A percentile compares a stretch with the other conserved stretches of the same genome.
Evolutionary conservation across 1,140 invertebrate genomes (phyloP).

Genomic region (Drosophila simulans): DNA sequence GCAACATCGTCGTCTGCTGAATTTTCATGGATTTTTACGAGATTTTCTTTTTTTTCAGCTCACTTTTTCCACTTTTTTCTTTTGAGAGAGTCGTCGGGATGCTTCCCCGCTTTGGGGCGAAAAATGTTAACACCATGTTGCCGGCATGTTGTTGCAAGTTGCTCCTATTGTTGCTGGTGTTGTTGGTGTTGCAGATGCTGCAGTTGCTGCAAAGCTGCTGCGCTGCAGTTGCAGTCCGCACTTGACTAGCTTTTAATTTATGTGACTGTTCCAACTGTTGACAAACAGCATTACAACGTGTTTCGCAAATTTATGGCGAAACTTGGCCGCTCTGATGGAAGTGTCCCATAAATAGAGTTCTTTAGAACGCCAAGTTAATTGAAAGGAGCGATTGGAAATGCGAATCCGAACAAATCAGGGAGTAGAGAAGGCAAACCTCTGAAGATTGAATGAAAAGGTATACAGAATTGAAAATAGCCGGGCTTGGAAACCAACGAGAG

Average conservation of each 20-base stretch:
- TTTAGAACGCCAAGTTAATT: conserved; percentile 50
- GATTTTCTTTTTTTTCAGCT: conserved; percentile 48
- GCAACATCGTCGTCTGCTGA: conserved; percentile 62
- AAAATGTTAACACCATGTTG: conserved; percentile 82
- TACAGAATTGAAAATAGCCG: not conserved
- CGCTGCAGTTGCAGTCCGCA: conserved; percentile 61
- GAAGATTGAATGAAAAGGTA: not conserved
- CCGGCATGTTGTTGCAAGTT: conserved; percentile 40
- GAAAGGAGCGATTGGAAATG: conserved; percentile 45
- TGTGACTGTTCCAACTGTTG: conserved; percentile 79
- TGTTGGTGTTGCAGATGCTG: conserved; percentile 28
- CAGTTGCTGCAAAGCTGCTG: conserved; percentile 6
- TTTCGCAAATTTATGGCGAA: conserved; percentile 76
- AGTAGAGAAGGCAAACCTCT: not conserved
- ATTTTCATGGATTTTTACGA: conserved; percentile 81
- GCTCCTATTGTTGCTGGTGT: conserved; percentile 40
- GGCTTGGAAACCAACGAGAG: not conserved
- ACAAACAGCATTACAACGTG: conserved; percentile 82
- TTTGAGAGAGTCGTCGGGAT: conserved; percentile 28
- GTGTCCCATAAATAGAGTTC: conserved; percentile 72
- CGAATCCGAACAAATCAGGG: conserved; percentile 8
- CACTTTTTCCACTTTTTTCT: conserved; percentile 46
- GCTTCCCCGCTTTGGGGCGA: conserved; percentile 58
- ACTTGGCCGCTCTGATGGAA: conserved; percentile 65
- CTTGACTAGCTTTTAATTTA: conserved; percentile 82